phyloP scores from a whole-genome alignment of 2,113 vertebrate genomes.

The Podarcis muralis region DNA sequence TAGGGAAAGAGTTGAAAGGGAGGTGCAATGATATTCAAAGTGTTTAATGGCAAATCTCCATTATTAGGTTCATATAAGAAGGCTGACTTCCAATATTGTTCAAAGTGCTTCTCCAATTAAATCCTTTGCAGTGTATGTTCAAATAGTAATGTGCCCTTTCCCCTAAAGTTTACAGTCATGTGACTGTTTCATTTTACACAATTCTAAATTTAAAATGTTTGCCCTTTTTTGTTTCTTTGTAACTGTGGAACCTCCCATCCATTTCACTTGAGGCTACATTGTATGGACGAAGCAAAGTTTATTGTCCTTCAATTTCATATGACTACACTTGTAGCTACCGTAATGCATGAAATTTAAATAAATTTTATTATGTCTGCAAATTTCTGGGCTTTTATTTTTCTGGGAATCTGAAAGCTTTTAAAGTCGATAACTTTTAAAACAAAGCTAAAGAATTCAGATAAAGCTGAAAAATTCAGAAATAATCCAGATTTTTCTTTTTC shows the following conservation, averaged over 20 bases:
- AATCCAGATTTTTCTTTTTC: background rate
- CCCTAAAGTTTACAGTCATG: conserved; percentile 59
- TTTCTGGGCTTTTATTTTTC: conserved; percentile 78
- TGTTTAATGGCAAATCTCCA: conserved; percentile 32
- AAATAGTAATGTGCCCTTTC: conserved; percentile 36
- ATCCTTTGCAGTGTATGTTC: conserved; percentile 52
- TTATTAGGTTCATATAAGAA: conserved; percentile 39
- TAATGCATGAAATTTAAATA: conserved; percentile 81
- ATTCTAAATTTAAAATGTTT: conserved; percentile 52
- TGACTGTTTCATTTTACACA: conserved; percentile 62
- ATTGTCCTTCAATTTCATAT: conserved; percentile 74
- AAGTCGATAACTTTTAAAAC: background rate
- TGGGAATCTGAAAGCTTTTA: conserved; percentile 46
- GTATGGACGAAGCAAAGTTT: conserved; percentile 70
- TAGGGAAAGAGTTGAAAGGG: conserved; percentile 41
- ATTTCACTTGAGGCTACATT: conserved; percentile 73
- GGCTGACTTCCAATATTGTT: conserved; percentile 48
- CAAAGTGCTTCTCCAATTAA: conserved; percentile 55
- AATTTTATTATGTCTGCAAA: conserved; percentile 79
- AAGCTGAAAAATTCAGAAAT: background rate
- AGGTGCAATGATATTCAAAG: conserved; percentile 15
- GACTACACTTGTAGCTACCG: conserved; percentile 73
- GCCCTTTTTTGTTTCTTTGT: conserved; percentile 62
- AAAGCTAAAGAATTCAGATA: background rate
- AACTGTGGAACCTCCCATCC: conserved; percentile 72